Conservation (phyloP, 2,888 invertebrate species). For the Opisthograptis luteolata region DNA sequence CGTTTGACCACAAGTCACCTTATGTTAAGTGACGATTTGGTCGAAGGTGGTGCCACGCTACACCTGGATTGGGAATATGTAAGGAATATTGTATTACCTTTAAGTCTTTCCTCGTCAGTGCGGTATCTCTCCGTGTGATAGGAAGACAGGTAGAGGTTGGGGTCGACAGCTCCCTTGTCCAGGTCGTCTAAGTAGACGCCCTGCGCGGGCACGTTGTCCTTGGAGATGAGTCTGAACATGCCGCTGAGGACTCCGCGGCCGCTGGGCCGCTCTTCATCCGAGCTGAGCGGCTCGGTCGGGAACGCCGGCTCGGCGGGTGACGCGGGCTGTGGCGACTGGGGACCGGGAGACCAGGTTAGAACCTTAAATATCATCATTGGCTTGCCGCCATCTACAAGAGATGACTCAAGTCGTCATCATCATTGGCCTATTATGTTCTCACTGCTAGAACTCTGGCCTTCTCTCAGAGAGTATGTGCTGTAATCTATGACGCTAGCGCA, state of each 20-base stretch:
- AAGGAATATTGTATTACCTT: too few species aligned
- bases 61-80: too few species aligned
- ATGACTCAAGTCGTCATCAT: too few species aligned
- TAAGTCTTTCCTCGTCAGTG: slow-evolving; percentile 68
- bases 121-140: slow-evolving; percentile 81
- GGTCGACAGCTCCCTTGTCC: slow-evolving; percentile 94
- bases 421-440: too few species aligned
- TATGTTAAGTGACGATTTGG: too few species aligned
- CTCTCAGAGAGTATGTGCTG: too few species aligned
- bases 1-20: too few species aligned
- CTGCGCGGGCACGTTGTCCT: slow-evolving; percentile 69
- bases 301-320: slow-evolving; percentile 63
- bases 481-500: too few species aligned
- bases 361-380: too few species aligned
- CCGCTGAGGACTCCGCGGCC: slow-evolving; percentile 92
- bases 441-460: too few species aligned
- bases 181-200: slow-evolving; percentile 97
- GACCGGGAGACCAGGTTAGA: slow-evolving; percentile 25
- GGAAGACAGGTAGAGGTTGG: slow-evolving; percentile 96
- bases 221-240: slow-evolving; percentile 95
- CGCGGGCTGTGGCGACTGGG: slow-evolving; percentile 54
- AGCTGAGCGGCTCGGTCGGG: slow-evolving; percentile 73
- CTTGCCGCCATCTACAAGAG: too few species aligned
- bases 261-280: slow-evolving; percentile 77
- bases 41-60: too few species aligned